Conservation (phyloP, 1,140 invertebrate species). For the Hetaerina americana region DNA sequence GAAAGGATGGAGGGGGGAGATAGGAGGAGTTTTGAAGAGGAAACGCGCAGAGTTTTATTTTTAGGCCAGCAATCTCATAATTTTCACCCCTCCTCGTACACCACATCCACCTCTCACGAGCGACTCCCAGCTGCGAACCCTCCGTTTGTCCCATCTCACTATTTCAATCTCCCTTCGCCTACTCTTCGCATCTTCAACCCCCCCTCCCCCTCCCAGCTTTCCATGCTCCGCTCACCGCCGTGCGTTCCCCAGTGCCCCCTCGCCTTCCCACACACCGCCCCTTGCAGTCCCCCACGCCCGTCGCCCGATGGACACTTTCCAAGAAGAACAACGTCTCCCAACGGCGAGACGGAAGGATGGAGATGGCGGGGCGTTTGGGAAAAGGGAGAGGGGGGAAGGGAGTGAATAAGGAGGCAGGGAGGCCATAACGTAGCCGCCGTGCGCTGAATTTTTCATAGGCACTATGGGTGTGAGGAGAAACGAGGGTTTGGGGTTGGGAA, state of each 20-base stretch:
- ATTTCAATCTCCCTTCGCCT: too few species aligned
- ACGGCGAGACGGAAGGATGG: background rate
- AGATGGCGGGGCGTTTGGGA: background rate
- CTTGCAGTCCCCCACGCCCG: background rate
- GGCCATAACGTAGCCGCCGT: background rate
- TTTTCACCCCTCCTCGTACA: background rate
- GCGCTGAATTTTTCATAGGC: background rate
- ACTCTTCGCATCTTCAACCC: too few species aligned
- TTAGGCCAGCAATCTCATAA: background rate
- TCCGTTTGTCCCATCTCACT: background rate
- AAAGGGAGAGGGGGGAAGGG: too few species aligned
- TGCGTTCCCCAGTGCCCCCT: too few species aligned
- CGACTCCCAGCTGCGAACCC: background rate
- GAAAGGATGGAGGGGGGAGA: background rate
- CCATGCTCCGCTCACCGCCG: too few species aligned
- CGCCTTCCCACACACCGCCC: too few species aligned
- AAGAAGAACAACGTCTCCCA: background rate
- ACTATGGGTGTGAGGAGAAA: background rate
- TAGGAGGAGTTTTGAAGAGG: too few species aligned
- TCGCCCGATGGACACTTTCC: background rate
- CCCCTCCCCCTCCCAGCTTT: too few species aligned
- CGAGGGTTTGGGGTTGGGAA: too few species aligned
- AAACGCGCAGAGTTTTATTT: background rate
- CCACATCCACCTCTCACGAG: too few species aligned
- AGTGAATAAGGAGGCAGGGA: background rate